Percentiles rank a stretch among this genome's conserved stretches.
These are phyloP conservation scores for Apis florea DNA, from an alignment of 1,140 invertebrate genomes.

Conservation along the genomic window DNA sequence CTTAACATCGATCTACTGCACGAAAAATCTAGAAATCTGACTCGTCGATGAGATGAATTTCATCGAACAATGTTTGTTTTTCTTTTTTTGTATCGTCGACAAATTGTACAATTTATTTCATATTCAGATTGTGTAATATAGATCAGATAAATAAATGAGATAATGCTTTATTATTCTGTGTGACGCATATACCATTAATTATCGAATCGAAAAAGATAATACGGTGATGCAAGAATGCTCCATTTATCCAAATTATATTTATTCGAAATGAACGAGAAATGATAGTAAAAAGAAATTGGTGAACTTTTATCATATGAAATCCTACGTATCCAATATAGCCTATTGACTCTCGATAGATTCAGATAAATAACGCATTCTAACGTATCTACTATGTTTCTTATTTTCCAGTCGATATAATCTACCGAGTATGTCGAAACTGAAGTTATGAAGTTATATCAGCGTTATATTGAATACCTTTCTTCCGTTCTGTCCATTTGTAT, in stretches of 20 bases:
- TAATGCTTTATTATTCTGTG: conserved; percentile 7
- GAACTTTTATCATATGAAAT: neutral
- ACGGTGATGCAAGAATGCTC: neutral
- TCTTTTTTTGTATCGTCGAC: neutral
- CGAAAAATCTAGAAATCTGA: neutral
- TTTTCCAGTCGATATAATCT: conserved; percentile 6
- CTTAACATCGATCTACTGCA: neutral
- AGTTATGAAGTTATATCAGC: neutral
- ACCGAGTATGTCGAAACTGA: neutral
- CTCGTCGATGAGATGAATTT: neutral
- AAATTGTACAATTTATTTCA: neutral
- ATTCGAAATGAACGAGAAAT: too few species aligned
- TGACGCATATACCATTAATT: neutral
- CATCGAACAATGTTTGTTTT: neutral
- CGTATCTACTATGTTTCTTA: neutral
- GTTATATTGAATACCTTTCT: neutral
- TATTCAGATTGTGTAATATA: neutral
- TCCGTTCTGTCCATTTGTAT: too few species aligned
- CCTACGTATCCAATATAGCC: neutral
- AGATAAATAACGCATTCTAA: neutral
- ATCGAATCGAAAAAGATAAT: neutral
- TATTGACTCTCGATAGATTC: neutral
- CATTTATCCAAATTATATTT: neutral
- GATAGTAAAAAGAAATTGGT: neutral
- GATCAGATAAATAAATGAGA: conserved; percentile 14